Percentiles rank a stretch among this genome's conserved stretches.
Evolutionary conservation across 2,888 invertebrate genomes (phyloP).

Genomic region (Cerastis rubricosa): DNA sequence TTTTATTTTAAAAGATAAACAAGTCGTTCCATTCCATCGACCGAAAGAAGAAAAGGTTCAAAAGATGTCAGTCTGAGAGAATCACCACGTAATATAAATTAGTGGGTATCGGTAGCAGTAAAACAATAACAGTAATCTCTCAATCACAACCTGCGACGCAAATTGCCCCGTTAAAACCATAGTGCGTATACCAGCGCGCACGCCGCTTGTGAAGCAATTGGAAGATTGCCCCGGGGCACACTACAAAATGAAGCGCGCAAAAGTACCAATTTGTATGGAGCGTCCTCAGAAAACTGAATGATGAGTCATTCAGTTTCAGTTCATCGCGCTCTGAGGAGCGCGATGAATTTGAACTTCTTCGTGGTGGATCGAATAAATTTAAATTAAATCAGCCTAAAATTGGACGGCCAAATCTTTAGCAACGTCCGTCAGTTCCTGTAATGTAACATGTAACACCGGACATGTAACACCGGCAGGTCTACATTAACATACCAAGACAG

Average conservation of each 20-base stretch:
- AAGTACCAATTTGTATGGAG: constrained; percentile 21
- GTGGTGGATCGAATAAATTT: not conserved
- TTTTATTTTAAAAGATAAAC: constrained; percentile 1
- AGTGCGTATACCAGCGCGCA: constrained; percentile 68
- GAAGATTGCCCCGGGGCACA: constrained; percentile 71
- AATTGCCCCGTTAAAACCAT: constrained; percentile 55
- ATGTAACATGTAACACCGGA: not conserved
- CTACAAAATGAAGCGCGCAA: constrained; percentile 10
- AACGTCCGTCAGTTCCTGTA: not conserved
- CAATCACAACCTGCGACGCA: constrained; percentile 61
- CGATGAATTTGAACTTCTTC: not conserved
- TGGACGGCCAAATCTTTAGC: not conserved
- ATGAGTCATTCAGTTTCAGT: too few species aligned
- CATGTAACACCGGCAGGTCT: too few species aligned
- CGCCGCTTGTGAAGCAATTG: constrained; percentile 68
- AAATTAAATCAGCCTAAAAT: not conserved
- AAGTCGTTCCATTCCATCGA: too few species aligned
- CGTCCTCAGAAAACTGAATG: not conserved
- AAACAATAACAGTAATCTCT: constrained; percentile 58
- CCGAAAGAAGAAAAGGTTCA: too few species aligned
- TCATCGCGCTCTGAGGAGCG: too few species aligned
- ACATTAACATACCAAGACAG: not conserved
- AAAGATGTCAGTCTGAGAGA: not conserved
- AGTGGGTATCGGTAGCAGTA: constrained; percentile 42
- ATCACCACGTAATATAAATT: constrained; percentile 4